Base-by-base conservation (phyloP, 2,888 invertebrate genomes). In the Bruchidius siliquastri region DNA sequence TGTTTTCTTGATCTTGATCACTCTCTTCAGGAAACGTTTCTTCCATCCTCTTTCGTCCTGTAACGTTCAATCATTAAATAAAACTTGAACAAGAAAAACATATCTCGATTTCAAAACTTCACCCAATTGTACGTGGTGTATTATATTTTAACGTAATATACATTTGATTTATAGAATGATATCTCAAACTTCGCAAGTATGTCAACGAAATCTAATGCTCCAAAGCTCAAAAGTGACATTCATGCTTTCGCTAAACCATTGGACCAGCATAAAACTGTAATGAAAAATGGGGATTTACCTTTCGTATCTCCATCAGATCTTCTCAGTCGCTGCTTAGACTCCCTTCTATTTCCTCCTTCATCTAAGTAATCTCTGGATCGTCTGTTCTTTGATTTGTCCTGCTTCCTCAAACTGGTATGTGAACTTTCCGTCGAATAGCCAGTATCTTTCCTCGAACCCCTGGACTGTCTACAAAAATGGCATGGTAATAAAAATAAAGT, bases 341-440 rank as follows among this genome's bases (percentile, higher is more conserved):
- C 77, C 71, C 79, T 78, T 68, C 77, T 78, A 13, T 77, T 74
- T 18, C 85, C 85, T 2, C 69, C 67, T 8, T 77, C 74, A 21
- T 77, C 75, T 20, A 70, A 21, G 18, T 69, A 74, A 68, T 49
- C 68, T 22, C 20, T 32, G 10, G 74, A 72, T 21, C 26, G 21
- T 70, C 26, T 21, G n/a, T 68, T 21, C n/a, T 72, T 76, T 49
- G 78, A 71, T 70, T 75, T 76, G 69, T 77, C 78, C 0, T 77
- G 18, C 22, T 76, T 70, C 69, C 77, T 78, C 69, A 70, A 77
- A 73, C 90, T 87, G 76, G 89, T 89, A 79, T 90, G 89, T 0
- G 91, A 91, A 83, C 91, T 92, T 72, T 90, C 92, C 0, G 92
- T 92, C 0, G 91, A 92, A 80, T 92, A 92, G 18, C 92, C 92